Percentiles rank a stretch among this genome's conserved stretches.
Evolutionary conservation across 2,888 invertebrate genomes (phyloP).

Genomic region (Coelinius sp.): DNA sequence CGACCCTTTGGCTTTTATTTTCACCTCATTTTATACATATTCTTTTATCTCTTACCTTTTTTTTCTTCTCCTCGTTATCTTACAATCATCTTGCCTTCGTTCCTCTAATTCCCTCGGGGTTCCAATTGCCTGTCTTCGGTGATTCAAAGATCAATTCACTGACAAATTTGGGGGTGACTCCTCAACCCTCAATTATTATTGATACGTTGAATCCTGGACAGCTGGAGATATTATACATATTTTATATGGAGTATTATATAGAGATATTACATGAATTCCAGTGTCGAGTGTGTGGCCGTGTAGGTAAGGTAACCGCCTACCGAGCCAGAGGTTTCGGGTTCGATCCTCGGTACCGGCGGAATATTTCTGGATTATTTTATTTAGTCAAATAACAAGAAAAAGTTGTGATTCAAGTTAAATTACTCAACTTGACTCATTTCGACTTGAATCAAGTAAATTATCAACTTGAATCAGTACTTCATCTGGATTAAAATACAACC

Average conservation of each 20-base stretch:
- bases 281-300: too few relatives aligned
- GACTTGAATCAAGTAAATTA: neutral
- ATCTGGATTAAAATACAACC: too few relatives aligned
- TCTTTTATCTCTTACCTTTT: too few relatives aligned
- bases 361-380: too few relatives aligned
- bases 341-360: too few relatives aligned
- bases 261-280: too few relatives aligned
- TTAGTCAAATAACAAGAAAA: too few relatives aligned
- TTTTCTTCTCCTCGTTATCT: slow-evolving; percentile 26
- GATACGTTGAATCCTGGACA: slow-evolving; percentile 1
- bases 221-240: neutral
- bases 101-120: slow-evolving; percentile 28
- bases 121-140: neutral
- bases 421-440: neutral
- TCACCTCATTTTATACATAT: slow-evolving; percentile 32
- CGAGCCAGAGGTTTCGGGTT: too few relatives aligned
- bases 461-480: too few relatives aligned
- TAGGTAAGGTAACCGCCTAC: too few relatives aligned
- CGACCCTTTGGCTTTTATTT: slow-evolving; percentile 1
- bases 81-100: slow-evolving; percentile 32
- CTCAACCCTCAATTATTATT: slow-evolving; percentile 2
- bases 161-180: slow-evolving; percentile 39
- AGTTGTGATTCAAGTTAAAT: too few relatives aligned
- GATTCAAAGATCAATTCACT: slow-evolving; percentile 32
- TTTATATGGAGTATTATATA: too few relatives aligned